Evolutionary conservation across 30 jellyfish, hydroid and myxozoan genomes (phyloP).

Genomic region (Catostylus mosaicus): DNA sequence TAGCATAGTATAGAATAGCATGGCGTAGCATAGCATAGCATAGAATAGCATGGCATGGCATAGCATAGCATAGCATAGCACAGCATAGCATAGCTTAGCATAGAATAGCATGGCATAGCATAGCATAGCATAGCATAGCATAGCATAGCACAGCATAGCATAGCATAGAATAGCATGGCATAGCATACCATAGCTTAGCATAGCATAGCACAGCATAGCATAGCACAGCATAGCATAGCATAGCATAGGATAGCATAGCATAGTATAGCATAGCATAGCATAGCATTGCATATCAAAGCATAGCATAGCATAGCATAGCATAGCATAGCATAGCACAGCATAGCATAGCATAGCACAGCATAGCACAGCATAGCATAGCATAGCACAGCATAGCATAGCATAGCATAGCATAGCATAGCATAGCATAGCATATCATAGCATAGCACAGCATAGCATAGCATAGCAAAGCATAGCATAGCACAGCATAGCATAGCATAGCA

Average conservation of each 20-base stretch:
- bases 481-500: conserved; percentile 36
- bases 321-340: conserved; percentile 23
- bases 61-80: conserved; percentile 8
- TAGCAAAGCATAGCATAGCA: neutral
- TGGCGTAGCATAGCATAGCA: neutral
- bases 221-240: conserved; percentile 24
- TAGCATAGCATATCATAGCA: no score
- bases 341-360: conserved; percentile 37
- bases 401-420: conserved; percentile 35
- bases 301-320: conserved; percentile 26
- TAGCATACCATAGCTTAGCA: neutral
- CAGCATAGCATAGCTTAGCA: conserved; percentile 24
- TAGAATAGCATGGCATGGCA: neutral
- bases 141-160: conserved; percentile 15
- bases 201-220: neutral
- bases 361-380: conserved; percentile 38
- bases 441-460: conserved; percentile 29
- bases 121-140: conserved; percentile 27
- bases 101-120: conserved; percentile 18
- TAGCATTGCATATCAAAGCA: conserved; percentile 20
- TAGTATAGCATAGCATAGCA: conserved; percentile 42
- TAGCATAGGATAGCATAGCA: conserved; percentile 33
- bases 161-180: no score
- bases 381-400: conserved; percentile 33
- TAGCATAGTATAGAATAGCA: neutral